phyloP scores from a whole-genome alignment of 2,113 vertebrate genomes.

The Collichthys lucidus region DNA sequence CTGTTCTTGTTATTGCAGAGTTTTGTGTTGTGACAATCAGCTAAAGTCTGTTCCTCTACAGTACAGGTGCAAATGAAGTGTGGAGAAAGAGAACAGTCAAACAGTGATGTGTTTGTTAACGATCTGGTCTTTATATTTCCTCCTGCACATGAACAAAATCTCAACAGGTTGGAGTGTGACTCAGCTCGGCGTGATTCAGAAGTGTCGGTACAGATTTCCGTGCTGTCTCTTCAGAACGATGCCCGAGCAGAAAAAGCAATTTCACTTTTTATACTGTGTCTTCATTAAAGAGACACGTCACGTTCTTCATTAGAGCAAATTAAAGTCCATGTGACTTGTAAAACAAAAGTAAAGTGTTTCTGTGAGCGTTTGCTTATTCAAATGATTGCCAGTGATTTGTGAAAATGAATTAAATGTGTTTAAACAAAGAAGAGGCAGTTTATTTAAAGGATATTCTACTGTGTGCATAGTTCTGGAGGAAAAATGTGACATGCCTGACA shows the following conservation, averaged over 20 bases:
- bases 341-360: neutral
- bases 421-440: neutral
- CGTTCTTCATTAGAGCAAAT: neutral
- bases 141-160: neutral
- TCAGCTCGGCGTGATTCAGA: neutral
- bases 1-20: neutral
- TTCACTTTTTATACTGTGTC: slow-evolving; percentile 6
- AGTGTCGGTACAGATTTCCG: neutral
- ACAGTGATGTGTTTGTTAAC: neutral
- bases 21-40: neutral
- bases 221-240: neutral
- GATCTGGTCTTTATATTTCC: neutral
- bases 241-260: neutral
- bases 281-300: slow-evolving; percentile 12
- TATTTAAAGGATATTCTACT: neutral
- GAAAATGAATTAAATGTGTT: slow-evolving; percentile 3
- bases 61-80: neutral
- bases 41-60: neutral
- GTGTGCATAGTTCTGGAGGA: neutral
- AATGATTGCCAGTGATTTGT: neutral
- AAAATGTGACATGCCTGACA: slow-evolving; percentile 30
- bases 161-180: neutral
- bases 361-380: slow-evolving; percentile 8
- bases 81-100: neutral
- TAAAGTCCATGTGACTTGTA: neutral